phyloP scores from a whole-genome alignment of 2,797 vertebrate genomes.

The Xyrichtys novacula region DNA sequence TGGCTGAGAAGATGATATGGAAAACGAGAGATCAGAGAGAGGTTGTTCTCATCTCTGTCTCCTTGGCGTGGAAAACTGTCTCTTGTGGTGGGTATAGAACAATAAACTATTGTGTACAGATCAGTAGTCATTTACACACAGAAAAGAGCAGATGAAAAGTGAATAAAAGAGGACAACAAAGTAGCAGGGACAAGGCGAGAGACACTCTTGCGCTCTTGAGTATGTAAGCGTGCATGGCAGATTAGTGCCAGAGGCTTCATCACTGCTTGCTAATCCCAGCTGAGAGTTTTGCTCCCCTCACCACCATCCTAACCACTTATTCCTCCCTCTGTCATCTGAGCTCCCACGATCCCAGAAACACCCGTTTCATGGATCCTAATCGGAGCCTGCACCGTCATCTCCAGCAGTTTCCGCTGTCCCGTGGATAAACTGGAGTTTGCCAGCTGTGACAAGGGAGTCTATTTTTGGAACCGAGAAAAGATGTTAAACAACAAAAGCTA shows the following conservation, averaged over 20 bases:
- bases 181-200: conserved; percentile 53
- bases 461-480: conserved; percentile 60
- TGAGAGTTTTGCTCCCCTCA: conserved; percentile 59
- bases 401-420: conserved; percentile 42
- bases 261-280: conserved; percentile 66
- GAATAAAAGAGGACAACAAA: conserved; percentile 55
- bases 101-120: conserved; percentile 27
- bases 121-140: conserved; percentile 35
- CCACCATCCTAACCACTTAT: conserved; percentile 51
- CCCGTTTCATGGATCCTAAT: conserved; percentile 64
- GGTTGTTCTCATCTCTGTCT: not conserved
- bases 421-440: conserved; percentile 64
- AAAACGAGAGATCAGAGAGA: conserved; percentile 27
- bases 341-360: conserved; percentile 58
- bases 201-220: conserved; percentile 17
- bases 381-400: conserved; percentile 58
- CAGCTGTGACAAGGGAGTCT: conserved; percentile 49
- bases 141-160: conserved; percentile 56
- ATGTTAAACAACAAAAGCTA: conserved; percentile 51
- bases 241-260: conserved; percentile 75
- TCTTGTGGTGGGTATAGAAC: conserved; percentile 11
- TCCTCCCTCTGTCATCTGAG: conserved; percentile 53
- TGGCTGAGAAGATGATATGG: conserved; percentile 28
- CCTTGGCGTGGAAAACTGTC: not conserved
- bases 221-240: conserved; percentile 50